Evolutionary conservation across 2,888 invertebrate species (phyloP).

Genomic region (Ceratothoa steindachneri): DNA sequence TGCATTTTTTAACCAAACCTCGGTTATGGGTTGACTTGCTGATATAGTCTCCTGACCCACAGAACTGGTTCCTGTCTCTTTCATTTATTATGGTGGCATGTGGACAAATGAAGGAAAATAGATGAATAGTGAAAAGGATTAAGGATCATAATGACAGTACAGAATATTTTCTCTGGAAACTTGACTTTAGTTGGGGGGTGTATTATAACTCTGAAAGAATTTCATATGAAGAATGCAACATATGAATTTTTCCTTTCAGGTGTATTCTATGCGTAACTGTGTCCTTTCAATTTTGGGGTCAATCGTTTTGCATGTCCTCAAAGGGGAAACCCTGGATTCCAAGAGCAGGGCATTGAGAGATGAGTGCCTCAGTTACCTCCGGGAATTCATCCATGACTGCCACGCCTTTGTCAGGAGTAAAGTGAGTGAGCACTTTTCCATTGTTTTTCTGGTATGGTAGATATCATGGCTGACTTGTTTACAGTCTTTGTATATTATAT

Average conservation of each 20-base stretch:
- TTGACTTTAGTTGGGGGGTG: no score
- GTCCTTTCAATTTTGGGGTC: slow-evolving; percentile 78
- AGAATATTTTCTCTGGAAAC: no score
- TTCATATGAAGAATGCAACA: neutral
- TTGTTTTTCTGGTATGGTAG: neutral
- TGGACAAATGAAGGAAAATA: no score
- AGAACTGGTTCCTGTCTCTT: no score
- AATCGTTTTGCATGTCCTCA: slow-evolving; percentile 66
- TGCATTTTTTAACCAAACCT: no score
- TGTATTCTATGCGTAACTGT: slow-evolving; percentile 68
- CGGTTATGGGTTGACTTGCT: no score
- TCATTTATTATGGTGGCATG: no score
- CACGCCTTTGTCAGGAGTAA: slow-evolving; percentile 82
- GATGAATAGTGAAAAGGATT: no score
- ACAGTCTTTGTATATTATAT: neutral
- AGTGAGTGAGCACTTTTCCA: slow-evolving; percentile 54
- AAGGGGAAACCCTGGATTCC: slow-evolving; percentile 67
- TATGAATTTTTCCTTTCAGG: slow-evolving; percentile 56
- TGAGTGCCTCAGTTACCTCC: slow-evolving; percentile 71
- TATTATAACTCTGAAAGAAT: no score
- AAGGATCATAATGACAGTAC: no score
- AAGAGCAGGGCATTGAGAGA: slow-evolving; percentile 68
- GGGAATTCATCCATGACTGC: slow-evolving; percentile 76
- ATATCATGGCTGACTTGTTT: neutral
- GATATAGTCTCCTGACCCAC: no score